phyloP scores from a whole-genome alignment of 2,888 invertebrate species.

The Apocheima hispidaria region DNA sequence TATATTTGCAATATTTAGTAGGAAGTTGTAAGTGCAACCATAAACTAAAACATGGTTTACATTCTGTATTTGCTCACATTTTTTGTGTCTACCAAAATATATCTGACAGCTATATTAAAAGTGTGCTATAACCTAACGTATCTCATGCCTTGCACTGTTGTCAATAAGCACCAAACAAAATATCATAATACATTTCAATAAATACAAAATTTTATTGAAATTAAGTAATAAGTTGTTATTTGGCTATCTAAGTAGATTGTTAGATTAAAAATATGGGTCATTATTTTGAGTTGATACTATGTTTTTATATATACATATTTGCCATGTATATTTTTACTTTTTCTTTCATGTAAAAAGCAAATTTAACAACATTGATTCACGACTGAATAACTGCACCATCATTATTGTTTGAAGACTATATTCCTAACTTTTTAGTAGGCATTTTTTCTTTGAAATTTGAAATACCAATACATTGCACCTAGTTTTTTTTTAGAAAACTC shows the following conservation, averaged over 20 bases:
- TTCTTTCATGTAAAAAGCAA: no score
- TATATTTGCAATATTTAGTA: background rate
- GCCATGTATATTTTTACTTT: no score
- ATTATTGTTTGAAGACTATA: background rate
- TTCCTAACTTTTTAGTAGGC: no score
- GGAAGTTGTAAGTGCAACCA: background rate
- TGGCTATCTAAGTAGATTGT: background rate
- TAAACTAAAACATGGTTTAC: no score
- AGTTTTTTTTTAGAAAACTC: no score
- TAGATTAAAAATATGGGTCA: background rate
- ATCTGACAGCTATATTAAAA: conserved; percentile 45
- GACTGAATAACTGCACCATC: background rate
- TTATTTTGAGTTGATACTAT: no score
- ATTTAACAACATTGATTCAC: conserved; percentile 2
- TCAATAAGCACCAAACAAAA: background rate
- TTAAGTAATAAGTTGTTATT: background rate
- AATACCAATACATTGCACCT: no score
- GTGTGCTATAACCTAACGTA: conserved; percentile 57
- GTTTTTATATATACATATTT: no score
- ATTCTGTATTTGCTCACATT: background rate
- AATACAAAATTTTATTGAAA: background rate
- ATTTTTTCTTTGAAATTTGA: no score
- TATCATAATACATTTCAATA: background rate
- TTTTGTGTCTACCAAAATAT: conserved; percentile 29
- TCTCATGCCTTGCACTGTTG: conserved; percentile 37